These are phyloP conservation scores for Rhagonycha lutea DNA, from an alignment of 2,888 invertebrate genomes.

Conservation along the genomic window DNA sequence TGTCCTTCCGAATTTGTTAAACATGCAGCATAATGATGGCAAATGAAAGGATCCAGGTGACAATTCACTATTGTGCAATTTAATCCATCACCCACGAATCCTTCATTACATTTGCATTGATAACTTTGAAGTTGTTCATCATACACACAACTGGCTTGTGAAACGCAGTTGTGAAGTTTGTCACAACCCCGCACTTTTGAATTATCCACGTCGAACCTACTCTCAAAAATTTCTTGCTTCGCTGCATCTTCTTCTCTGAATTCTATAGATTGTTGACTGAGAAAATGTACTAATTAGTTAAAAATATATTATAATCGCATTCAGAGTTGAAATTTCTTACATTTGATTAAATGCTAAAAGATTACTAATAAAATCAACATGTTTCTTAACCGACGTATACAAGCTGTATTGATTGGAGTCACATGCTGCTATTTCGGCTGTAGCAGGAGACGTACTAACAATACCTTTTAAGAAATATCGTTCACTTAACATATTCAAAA, in stretches of 20 bases:
- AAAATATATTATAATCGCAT: too few relatives aligned
- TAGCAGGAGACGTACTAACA: too few relatives aligned
- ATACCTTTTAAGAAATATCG: too few relatives aligned
- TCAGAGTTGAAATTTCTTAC: background rate
- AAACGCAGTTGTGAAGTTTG: slow-evolving; percentile 70
- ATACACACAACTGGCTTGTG: too few relatives aligned
- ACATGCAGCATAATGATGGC: too few relatives aligned
- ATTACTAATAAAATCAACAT: background rate
- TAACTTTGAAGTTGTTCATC: slow-evolving; percentile 54
- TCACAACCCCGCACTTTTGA: slow-evolving; percentile 52
- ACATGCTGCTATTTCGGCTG: background rate
- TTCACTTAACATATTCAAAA: too few relatives aligned
- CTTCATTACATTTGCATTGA: slow-evolving; percentile 69
- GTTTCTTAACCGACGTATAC: background rate
- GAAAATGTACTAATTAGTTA: too few relatives aligned
- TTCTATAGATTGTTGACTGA: too few relatives aligned
- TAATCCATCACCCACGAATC: slow-evolving; percentile 83
- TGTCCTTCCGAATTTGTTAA: too few relatives aligned
- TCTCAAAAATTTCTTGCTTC: too few relatives aligned
- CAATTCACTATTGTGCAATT: slow-evolving; percentile 69
- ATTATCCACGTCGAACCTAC: too few relatives aligned
- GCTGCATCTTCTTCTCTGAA: too few relatives aligned
- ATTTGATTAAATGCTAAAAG: background rate
- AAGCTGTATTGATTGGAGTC: background rate
- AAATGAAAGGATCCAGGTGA: slow-evolving; percentile 68